Percentiles rank a stretch among this genome's conserved stretches.
phyloP scores from a whole-genome alignment of 2,797 vertebrate genomes.

The Cyclopterus lumpus region DNA sequence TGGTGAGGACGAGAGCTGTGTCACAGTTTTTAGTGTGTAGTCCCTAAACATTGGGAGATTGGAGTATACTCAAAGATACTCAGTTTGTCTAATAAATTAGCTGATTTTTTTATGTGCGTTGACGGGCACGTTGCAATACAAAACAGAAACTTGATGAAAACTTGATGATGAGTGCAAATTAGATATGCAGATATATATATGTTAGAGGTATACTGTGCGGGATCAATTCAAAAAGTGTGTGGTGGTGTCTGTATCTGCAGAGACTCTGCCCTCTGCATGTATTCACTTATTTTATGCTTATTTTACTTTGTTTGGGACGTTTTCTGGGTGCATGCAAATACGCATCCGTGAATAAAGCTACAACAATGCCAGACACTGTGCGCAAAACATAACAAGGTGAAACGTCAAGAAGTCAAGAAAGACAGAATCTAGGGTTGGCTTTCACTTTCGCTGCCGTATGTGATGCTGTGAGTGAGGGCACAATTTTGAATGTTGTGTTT shows the following conservation, averaged over 20 bases:
- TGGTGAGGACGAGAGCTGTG: constrained; percentile 16
- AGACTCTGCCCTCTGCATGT: background rate
- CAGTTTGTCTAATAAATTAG: background rate
- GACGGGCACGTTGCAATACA: background rate
- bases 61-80: background rate
- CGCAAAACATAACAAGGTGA: background rate
- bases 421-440: background rate
- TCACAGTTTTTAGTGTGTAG: background rate
- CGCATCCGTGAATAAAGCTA: background rate
- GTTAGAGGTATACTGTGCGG: background rate
- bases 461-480: background rate
- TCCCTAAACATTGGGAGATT: background rate
- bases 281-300: background rate
- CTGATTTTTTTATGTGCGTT: background rate
- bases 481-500: background rate
- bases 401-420: background rate
- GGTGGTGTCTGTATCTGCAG: background rate
- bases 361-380: background rate
- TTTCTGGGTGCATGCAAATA: too few species aligned
- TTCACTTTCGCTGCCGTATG: background rate
- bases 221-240: background rate
- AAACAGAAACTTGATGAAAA: background rate
- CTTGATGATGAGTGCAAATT: background rate
- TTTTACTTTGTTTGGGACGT: too few species aligned
- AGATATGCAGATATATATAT: background rate